Evolutionary conservation across 2,888 invertebrate genomes (phyloP).

Genomic region (Noctua janthe): DNA sequence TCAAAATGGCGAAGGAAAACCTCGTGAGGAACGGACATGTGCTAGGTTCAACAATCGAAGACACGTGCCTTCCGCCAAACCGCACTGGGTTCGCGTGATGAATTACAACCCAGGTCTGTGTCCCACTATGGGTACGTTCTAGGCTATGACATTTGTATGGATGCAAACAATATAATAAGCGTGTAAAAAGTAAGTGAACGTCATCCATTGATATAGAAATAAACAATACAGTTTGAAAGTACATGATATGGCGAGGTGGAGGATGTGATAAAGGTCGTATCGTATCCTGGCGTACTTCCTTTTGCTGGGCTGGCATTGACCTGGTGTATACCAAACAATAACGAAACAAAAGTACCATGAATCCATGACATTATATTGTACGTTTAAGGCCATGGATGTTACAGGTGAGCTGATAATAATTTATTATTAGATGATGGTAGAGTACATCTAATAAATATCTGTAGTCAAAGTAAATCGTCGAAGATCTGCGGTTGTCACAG

Average conservation of each 20-base stretch:
- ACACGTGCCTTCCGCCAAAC: not conserved
- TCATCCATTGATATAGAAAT: slow-evolving; percentile 33
- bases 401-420: not conserved
- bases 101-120: not conserved
- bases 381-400: slow-evolving; percentile 1
- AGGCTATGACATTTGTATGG: not conserved
- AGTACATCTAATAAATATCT: not conserved
- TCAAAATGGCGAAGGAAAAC: not conserved
- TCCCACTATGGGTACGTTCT: not conserved
- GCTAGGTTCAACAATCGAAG: not conserved
- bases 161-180: not conserved
- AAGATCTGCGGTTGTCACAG: not conserved
- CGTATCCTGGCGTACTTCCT: slow-evolving; percentile 50
- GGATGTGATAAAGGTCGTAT: slow-evolving; percentile 62
- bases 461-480: not conserved
- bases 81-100: not conserved
- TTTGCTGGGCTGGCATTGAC: slow-evolving; percentile 49
- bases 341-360: slow-evolving; percentile 10
- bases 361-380: slow-evolving; percentile 3
- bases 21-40: not conserved
- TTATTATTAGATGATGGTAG: not conserved
- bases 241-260: slow-evolving; percentile 28
- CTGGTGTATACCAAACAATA: slow-evolving; percentile 39
- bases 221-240: slow-evolving; percentile 40
- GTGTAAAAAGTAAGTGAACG: slow-evolving; percentile 6